Base-by-base conservation (phyloP, 1,140 invertebrate species). In the Tetramorium parvispinum region DNA sequence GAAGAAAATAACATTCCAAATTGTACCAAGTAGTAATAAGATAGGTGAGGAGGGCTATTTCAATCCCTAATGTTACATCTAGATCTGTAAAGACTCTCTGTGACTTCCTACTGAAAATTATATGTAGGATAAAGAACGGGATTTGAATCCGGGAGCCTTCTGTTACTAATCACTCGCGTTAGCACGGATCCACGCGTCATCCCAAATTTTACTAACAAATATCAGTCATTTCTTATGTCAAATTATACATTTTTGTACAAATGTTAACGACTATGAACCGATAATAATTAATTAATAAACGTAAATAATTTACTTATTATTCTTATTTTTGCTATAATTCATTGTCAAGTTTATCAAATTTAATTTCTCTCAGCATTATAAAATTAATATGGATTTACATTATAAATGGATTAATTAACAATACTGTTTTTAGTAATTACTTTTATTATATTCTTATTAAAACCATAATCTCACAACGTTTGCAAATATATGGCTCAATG, bases 241-340 rank as follows among this genome's bases (percentile, higher is more conserved):
- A 83, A 49, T 24, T 40, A n/a, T 3, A 40, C n/a, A 49, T 16
- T 10, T 37, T 13, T 37, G 11, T 24, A 21, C 24, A 46, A 53
- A 11, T 43, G 11, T 43, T 43, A 27, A 46, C 40, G 3, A 73
- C 11, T 43, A 71, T 49, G 46, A 57, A 55, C 4, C 3, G 4
- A 43, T 53, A 68, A 6, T 71, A 49, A 49, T 65, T 71, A 49
- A 49, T 65, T 65, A 24, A 70, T 32, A 1, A n/a, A 65, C 18
- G 61, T 11, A 37, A 73, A 37, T 73, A 21, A 73, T 55, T 73
- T 40, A 21, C 16, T 73, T 73, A 27, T 71, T 70, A 51, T 51
- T 70, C 21, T 70, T 3, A 37, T 16, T 73, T 66, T 32, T 61
- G 2, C 7, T 11, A 66, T 40, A 27, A 32, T 53, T 53, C 18